A percentile compares a stretch with the other conserved stretches of the same genome.
These are phyloP conservation scores for Mastomys coucha DNA, from an alignment of 2,113 vertebrate genomes.

Conservation along the genomic window DNA sequence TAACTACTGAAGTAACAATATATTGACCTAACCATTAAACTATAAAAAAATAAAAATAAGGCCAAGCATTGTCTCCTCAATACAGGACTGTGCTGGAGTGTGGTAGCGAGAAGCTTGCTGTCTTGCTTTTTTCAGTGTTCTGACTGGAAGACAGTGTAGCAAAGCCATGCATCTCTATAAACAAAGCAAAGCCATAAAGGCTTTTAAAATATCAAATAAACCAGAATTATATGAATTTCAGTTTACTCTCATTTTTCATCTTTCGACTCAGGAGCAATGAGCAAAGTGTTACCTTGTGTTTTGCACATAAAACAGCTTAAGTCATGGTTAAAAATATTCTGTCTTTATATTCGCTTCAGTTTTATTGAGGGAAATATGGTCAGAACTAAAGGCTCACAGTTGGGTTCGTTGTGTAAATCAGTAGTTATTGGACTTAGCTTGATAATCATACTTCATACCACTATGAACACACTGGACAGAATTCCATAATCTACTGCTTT, in stretches of 20 bases:
- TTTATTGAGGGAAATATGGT: not conserved
- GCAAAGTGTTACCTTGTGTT: not conserved
- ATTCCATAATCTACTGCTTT: not conserved
- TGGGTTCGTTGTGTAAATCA: not conserved
- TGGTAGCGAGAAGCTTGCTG: not conserved
- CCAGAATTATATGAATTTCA: constrained; percentile 13
- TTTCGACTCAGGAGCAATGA: constrained; percentile 15
- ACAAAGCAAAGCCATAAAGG: not conserved
- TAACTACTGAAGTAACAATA: not conserved
- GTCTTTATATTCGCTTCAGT: not conserved
- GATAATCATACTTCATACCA: not conserved
- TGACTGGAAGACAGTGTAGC: not conserved
- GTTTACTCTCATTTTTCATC: constrained; percentile 4
- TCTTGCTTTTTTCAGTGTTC: not conserved
- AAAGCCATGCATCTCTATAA: not conserved
- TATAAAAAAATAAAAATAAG: constrained; percentile 20
- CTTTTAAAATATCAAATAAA: constrained; percentile 51
- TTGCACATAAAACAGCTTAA: constrained; percentile 47
- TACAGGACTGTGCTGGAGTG: not conserved
- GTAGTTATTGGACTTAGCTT: not conserved
- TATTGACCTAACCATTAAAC: not conserved
- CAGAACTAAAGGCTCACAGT: not conserved
- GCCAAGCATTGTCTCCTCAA: not conserved
- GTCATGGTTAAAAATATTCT: not conserved
- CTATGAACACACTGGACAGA: not conserved